A percentile compares a stretch with the other conserved stretches of the same genome.
These are phyloP conservation scores for Hypomecis atomaria DNA, from an alignment of 2,888 invertebrate genomes.

Conservation along the genomic window DNA sequence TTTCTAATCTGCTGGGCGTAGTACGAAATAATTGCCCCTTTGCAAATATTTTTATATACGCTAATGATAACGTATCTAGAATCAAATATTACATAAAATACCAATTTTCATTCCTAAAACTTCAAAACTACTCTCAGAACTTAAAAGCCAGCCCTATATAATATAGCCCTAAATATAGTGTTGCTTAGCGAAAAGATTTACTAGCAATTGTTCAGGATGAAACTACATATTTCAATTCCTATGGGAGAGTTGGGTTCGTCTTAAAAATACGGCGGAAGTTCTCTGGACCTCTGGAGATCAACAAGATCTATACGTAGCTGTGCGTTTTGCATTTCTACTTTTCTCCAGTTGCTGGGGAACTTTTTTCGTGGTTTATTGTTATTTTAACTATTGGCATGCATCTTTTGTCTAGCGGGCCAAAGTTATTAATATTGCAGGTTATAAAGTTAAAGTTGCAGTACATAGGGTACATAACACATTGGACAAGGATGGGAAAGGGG, in stretches of 20 bases:
- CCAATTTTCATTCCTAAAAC: neutral
- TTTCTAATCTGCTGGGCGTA: too few relatives aligned
- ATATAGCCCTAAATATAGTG: slow-evolving; percentile 18
- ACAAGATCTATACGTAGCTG: slow-evolving; percentile 34
- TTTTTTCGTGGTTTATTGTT: slow-evolving; percentile 23
- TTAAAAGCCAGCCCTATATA: slow-evolving; percentile 18
- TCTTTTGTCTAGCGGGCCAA: too few relatives aligned
- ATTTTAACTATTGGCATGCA: slow-evolving; percentile 1
- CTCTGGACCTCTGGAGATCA: slow-evolving; percentile 44
- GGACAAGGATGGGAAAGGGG: too few relatives aligned
- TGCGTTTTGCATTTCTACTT: slow-evolving; percentile 41
- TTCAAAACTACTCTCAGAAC: neutral
- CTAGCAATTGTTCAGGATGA: slow-evolving; percentile 41
- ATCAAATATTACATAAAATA: too few relatives aligned
- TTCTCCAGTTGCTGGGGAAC: slow-evolving; percentile 20
- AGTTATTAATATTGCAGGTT: too few relatives aligned
- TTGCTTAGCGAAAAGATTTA: slow-evolving; percentile 38
- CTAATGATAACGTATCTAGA: too few relatives aligned
- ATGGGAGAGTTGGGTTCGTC: slow-evolving; percentile 33
- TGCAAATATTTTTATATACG: too few relatives aligned
- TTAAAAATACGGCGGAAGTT: slow-evolving; percentile 47
- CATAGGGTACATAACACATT: too few relatives aligned
- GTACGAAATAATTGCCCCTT: too few relatives aligned
- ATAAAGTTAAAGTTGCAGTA: too few relatives aligned
- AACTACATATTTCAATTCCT: slow-evolving; percentile 44